Base-by-base conservation (phyloP, 2,113 vertebrate genomes). In the Entelurus aequoreus region DNA sequence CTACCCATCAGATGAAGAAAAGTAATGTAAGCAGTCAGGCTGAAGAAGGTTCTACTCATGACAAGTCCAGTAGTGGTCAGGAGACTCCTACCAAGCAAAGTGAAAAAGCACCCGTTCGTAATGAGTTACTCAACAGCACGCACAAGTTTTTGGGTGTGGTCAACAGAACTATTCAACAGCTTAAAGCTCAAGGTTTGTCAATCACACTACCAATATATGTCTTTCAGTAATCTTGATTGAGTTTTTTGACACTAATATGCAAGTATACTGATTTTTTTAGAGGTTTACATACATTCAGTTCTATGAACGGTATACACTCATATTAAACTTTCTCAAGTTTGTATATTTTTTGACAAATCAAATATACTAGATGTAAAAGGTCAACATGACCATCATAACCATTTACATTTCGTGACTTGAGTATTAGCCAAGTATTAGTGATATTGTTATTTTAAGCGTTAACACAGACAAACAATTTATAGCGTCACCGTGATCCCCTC, bases 91-190 rank as follows among this genome's bases (percentile, higher is more conserved):
- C 16, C 16, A 88, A 89, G 57, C 67, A 83, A 4, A 74, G 54
- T 42, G 69, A 79, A 16, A 7, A 69, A 15, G 68, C 83, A 2
- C 7, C 77, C 0, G 70, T 75, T 12, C 83, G 88, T 0, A 90
- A 91, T 46, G 93, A 94, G 38, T 74, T 92, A 62, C 81, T 94
- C 15, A 90, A 90, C 81, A 90, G 85, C 36, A 54, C 79, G 1
- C 81, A 92, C 72, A 95, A 94, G 61, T 91, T 89, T 56, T 68
- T 85, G 6, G 81, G 37, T 47, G 71, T 81, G 53, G 75, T 92
- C 69, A 89, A 91, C 38, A 80, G 78, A 42, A 89, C 79, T 14
- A 14, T 90, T 14, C 92, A 91, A 47, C 88, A 93, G 28, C 79
- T 91, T 5, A 89, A 94, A 51, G 83, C 91, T 3, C 90, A 92